phyloP scores from a whole-genome alignment of 2,113 vertebrate genomes.

The Calypte anna region DNA sequence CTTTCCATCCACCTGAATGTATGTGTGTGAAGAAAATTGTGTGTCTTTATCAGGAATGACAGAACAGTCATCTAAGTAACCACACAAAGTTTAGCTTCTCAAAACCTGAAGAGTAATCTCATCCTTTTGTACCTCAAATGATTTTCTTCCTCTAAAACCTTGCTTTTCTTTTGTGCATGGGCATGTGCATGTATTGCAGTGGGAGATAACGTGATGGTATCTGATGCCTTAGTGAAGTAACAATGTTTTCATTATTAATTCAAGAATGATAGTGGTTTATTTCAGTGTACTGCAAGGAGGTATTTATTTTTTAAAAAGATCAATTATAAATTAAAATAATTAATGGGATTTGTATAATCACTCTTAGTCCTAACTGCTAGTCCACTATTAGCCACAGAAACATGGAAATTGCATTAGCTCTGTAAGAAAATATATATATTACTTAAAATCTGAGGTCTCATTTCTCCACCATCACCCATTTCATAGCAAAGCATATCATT shows the following conservation, averaged over 20 bases:
- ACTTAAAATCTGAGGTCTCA: not conserved
- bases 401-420: not conserved
- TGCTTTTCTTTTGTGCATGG: not conserved
- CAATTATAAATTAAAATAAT: not conserved
- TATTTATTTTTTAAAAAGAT: not conserved
- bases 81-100: not conserved
- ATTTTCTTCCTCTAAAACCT: constrained; percentile 4
- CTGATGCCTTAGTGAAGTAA: not conserved
- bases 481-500: not conserved
- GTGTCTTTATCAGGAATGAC: not conserved
- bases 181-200: not conserved
- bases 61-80: not conserved
- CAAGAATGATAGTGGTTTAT: not conserved
- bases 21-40: not conserved
- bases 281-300: not conserved
- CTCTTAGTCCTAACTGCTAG: not conserved
- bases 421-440: not conserved
- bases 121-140: not conserved
- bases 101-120: not conserved
- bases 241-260: not conserved
- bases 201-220: not conserved
- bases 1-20: not conserved
- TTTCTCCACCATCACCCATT: not conserved
- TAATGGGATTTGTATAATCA: not conserved
- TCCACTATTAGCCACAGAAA: not conserved